Evolutionary conservation across 2,888 invertebrate species (phyloP).

Genomic region (Drymonia ruficornis): DNA sequence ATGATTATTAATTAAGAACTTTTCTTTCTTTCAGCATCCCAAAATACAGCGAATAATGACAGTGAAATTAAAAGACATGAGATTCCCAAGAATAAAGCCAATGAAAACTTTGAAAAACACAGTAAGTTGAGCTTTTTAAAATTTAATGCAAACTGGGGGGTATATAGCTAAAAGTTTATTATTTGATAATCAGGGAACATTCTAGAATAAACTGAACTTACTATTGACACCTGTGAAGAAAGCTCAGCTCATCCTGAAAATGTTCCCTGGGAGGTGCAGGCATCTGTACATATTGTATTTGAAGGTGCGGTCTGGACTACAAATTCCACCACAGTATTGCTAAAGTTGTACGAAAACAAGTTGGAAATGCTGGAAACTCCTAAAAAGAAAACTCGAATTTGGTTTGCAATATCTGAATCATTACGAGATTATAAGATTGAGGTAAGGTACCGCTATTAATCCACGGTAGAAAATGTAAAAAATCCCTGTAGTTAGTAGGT

Average conservation of each 20-base stretch:
- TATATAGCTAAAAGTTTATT: too few relatives aligned
- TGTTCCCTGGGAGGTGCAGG: too few relatives aligned
- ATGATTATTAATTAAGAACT: background rate
- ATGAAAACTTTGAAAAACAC: slow-evolving; percentile 41
- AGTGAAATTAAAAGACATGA: background rate
- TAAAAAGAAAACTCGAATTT: slow-evolving; percentile 62
- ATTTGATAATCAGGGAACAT: too few relatives aligned
- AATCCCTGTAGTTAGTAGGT: background rate
- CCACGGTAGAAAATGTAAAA: too few relatives aligned
- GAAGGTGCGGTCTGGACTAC: slow-evolving; percentile 61
- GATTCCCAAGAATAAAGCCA: slow-evolving; percentile 15
- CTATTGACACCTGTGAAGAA: too few relatives aligned
- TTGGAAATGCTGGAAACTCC: slow-evolving; percentile 61
- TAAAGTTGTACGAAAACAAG: slow-evolving; percentile 59
- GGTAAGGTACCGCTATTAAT: too few relatives aligned
- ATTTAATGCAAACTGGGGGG: too few relatives aligned
- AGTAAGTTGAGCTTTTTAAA: slow-evolving; percentile 26
- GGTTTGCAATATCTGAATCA: slow-evolving; percentile 58
- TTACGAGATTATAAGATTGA: slow-evolving; percentile 54
- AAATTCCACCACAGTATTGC: slow-evolving; percentile 46
- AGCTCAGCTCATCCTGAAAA: too few relatives aligned
- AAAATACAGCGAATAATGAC: slow-evolving; percentile 9
- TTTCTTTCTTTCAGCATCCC: slow-evolving; percentile 27
- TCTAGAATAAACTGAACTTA: too few relatives aligned
- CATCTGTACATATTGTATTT: too few relatives aligned